Conservation (phyloP, 1,140 invertebrate genomes). For the Diuraphis noxia region DNA sequence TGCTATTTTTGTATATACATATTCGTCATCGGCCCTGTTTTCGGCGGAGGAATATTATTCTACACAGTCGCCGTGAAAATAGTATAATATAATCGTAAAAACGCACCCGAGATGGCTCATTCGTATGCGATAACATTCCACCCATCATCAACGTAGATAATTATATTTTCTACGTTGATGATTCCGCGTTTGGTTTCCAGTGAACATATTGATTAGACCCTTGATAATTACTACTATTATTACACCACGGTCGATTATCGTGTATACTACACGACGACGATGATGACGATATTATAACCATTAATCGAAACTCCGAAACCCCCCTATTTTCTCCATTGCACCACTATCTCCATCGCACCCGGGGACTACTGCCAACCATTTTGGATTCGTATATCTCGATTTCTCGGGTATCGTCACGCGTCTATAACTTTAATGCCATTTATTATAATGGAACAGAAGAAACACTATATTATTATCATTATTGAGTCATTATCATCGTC, state of each 20-base stretch:
- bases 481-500: background rate
- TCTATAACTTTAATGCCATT: background rate
- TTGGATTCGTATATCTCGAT: background rate
- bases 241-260: background rate
- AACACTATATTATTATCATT: conserved; percentile 1
- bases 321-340: background rate
- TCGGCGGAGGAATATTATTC: background rate
- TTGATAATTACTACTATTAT: conserved; percentile 3
- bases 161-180: background rate
- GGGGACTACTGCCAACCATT: background rate
- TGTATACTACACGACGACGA: background rate
- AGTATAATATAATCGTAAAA: background rate
- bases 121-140: background rate
- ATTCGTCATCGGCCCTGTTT: background rate
- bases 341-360: background rate
- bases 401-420: background rate
- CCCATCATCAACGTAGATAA: background rate
- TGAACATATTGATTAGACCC: conserved; percentile 11
- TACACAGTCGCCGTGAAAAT: background rate
- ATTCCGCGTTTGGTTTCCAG: background rate
- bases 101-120: background rate
- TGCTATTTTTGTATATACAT: too few species aligned
- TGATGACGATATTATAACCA: background rate
- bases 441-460: background rate
- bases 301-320: background rate